Evolutionary conservation across 2,113 vertebrate species (phyloP).

Genomic region (Cryptoleucopteryx plumbea): DNA sequence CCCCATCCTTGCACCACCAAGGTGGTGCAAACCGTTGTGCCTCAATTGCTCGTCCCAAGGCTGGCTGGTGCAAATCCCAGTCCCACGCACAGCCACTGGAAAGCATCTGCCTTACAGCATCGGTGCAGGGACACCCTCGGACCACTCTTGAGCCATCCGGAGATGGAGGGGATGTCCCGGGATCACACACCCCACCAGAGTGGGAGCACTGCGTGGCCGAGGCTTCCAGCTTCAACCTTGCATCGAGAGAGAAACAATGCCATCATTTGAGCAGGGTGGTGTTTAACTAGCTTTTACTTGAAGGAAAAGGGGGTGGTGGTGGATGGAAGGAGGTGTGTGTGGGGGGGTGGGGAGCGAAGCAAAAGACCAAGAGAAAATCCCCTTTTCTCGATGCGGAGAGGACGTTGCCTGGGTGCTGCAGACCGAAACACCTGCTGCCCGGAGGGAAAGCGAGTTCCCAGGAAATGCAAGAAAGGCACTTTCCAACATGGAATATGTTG

Average conservation of each 20-base stretch:
- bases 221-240: not conserved
- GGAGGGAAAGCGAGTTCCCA: slow-evolving; percentile 25
- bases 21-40: not conserved
- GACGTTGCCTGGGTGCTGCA: not conserved
- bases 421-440: slow-evolving; percentile 54
- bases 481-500: slow-evolving; percentile 56
- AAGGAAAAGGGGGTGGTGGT: not conserved
- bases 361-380: slow-evolving; percentile 20
- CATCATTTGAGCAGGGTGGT: not conserved
- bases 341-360: not conserved
- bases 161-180: not conserved
- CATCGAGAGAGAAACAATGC: not conserved
- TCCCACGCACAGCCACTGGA: not conserved
- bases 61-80: not conserved
- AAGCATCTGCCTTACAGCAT: not conserved
- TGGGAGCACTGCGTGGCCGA: not conserved
- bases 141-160: not conserved
- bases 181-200: not conserved
- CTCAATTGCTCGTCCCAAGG: not conserved
- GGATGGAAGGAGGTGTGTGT: not conserved
- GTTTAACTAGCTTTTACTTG: slow-evolving; percentile 8
- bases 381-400: not conserved
- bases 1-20: not conserved
- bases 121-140: accelerated
- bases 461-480: slow-evolving; percentile 64